These are phyloP conservation scores for Malurus splendens DNA, from an alignment of 2,797 vertebrate species.

Conservation along the genomic window DNA sequence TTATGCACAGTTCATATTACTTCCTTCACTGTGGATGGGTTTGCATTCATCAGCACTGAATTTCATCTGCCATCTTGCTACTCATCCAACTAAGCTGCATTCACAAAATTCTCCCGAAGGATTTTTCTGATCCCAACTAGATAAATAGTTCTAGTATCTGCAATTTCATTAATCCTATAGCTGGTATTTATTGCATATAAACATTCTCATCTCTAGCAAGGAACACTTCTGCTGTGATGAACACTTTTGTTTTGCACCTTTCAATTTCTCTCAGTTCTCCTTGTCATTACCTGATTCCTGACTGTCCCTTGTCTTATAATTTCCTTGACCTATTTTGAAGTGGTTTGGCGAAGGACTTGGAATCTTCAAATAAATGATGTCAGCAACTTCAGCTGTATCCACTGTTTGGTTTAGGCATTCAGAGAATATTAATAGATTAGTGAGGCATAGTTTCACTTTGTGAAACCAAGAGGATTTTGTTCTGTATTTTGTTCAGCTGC, in stretches of 20 bases:
- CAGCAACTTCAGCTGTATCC: not conserved
- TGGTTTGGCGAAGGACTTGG: not conserved
- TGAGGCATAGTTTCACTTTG: not conserved
- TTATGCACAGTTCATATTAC: not conserved
- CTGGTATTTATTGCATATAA: not conserved
- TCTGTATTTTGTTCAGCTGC: not conserved
- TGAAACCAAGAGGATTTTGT: not conserved
- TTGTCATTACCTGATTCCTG: not conserved
- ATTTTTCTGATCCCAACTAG: not conserved
- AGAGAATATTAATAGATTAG: not conserved
- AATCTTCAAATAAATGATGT: not conserved
- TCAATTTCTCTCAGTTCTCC: not conserved
- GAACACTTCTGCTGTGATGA: not conserved
- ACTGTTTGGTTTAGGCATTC: not conserved
- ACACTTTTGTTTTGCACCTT: not conserved
- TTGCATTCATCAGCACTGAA: not conserved
- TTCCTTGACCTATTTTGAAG: not conserved
- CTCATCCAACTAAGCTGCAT: not conserved
- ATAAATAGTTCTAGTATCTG: not conserved
- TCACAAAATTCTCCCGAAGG: not conserved
- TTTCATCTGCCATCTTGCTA: not conserved
- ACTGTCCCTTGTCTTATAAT: not conserved
- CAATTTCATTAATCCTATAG: not conserved
- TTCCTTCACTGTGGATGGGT: not conserved
- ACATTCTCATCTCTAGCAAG: not conserved